Conservation (phyloP, 1,140 invertebrate genomes). For the Macrocentrus cingulum region DNA sequence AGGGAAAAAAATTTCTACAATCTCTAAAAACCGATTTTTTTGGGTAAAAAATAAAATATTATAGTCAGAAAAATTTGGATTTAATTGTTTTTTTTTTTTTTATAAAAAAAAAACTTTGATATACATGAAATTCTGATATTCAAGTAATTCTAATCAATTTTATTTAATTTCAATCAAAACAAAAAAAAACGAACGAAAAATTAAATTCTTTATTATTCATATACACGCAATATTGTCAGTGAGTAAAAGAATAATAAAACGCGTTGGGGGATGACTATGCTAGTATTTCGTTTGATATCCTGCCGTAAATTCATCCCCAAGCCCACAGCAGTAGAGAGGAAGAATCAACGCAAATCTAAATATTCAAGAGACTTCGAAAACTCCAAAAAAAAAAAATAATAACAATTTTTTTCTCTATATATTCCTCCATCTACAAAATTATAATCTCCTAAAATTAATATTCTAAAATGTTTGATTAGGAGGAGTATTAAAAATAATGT, state of each 20-base stretch:
- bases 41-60: too few species aligned
- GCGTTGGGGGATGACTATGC: neutral
- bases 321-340: too few species aligned
- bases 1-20: too few species aligned
- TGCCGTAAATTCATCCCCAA: constrained; percentile 19
- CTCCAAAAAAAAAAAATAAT: neutral
- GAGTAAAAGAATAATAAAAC: constrained; percentile 4
- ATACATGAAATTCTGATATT: too few species aligned
- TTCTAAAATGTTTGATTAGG: too few species aligned
- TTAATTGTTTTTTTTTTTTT: too few species aligned
- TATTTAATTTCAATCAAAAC: neutral
- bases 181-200: neutral
- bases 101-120: too few species aligned
- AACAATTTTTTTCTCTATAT: neutral
- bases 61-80: too few species aligned
- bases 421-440: too few species aligned
- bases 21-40: too few species aligned
- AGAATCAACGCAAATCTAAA: constrained; percentile 20
- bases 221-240: constrained; percentile 19
- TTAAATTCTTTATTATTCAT: constrained; percentile 5
- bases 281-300: constrained; percentile 22
- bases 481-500: too few species aligned
- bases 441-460: too few species aligned
- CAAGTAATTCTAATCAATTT: neutral
- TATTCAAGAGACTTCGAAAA: constrained; percentile 15